Evolutionary conservation across 1,140 invertebrate species (phyloP).

Genomic region (Zaprionus africanus): DNA sequence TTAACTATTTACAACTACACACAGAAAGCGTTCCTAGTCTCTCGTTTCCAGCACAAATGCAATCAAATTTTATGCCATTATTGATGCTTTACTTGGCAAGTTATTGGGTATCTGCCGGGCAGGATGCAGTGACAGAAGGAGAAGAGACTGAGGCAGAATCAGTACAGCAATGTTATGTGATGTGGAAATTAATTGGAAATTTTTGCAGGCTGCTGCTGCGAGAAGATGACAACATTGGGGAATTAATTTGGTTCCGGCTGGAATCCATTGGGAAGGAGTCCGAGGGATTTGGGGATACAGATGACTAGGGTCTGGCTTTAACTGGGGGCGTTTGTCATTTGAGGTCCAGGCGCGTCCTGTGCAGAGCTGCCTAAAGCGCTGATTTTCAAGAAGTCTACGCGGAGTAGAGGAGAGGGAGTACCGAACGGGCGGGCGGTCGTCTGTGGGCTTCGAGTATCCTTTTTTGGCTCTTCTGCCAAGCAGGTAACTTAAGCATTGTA

Average conservation of each 20-base stretch:
- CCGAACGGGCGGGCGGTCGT: slow-evolving; percentile 6
- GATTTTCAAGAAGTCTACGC: slow-evolving; percentile 26
- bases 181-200: slow-evolving; percentile 78
- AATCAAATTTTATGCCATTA: slow-evolving; percentile 82
- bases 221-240: slow-evolving; percentile 48
- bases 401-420: background rate
- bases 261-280: background rate
- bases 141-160: background rate
- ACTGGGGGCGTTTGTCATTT: slow-evolving; percentile 64
- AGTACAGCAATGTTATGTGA: slow-evolving; percentile 47
- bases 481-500: slow-evolving; percentile 54
- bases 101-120: slow-evolving; percentile 42
- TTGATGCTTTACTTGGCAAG: slow-evolving; percentile 76
- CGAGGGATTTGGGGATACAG: background rate
- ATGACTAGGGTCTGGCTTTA: slow-evolving; percentile 59
- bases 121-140: background rate
- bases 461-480: slow-evolving; percentile 55
- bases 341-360: slow-evolving; percentile 59
- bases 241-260: slow-evolving; percentile 54
- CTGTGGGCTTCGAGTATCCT: slow-evolving; percentile 16
- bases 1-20: slow-evolving; percentile 52
- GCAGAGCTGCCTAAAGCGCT: slow-evolving; percentile 19
- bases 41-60: slow-evolving; percentile 54
- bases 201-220: slow-evolving; percentile 55
- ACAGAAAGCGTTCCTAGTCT: background rate